Base-by-base conservation (phyloP, 2,797 vertebrate genomes). In the Chloroceryle amazona region DNA sequence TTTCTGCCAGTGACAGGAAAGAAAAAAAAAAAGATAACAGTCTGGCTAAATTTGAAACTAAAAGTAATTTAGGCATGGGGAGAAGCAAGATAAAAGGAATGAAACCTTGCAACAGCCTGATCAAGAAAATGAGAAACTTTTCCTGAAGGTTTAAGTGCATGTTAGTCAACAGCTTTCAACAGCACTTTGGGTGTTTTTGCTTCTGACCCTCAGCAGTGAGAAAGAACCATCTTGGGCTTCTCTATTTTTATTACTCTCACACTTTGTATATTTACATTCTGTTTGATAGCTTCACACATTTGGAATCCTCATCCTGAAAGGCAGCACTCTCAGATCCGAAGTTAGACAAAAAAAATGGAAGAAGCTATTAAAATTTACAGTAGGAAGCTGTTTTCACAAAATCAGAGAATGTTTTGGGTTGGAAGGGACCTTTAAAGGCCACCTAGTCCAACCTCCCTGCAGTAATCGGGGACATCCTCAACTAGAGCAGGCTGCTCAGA, bases 1-100 rank as follows among this genome's bases (percentile, higher is more conserved):
- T 47, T 75, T 88, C 31, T 76, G 21, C 10, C 44, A 65, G 6
- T 9, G 14, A 47, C 3, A 8, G 6, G 0, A 3, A 9, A 5
- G 31, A 9, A 9, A 11, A 29, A 29, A 47, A 37, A 49, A 12
- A 25, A 25, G 13, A 47, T 28, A 52, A 28, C 51, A 52, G 29
- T 1, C 2, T 1, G 10, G 22, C 22, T 75, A 55, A 14, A 51
- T 4, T 72, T 51, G 10, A 52, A 52, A 0, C 2, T 23, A 49
- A 49, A 49, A 49, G 13, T 31, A 46, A 41, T 13, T 76, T 67
- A 47, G 0, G 0, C n/a, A 57, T 3, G 15, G 23, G 55, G 19
- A 61, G 51, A 65, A 51, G 12, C 35, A 72, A 75, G 23, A 31
- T 62, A 63, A 6, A 75, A 65, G 13, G 11, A 83, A 92, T 14